Conservation (phyloP, 1,140 invertebrate species). For the Battus philenor region DNA sequence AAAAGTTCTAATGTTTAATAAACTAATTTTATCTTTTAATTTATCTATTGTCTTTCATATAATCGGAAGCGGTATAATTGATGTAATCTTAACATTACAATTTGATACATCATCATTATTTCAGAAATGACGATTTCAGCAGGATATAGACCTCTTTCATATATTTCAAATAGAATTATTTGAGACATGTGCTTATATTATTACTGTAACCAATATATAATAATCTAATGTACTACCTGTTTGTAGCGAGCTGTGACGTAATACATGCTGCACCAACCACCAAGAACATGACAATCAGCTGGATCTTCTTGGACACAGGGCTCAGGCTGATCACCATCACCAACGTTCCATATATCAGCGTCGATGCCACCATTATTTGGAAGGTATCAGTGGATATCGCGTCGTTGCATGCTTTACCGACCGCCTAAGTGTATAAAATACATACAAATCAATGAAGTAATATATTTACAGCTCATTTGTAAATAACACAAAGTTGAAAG, state of each 20-base stretch:
- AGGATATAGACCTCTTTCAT: neutral
- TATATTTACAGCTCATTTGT: too few relatives aligned
- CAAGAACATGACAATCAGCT: conserved; percentile 40
- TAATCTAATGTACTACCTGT: conserved; percentile 29
- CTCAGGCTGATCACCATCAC: conserved; percentile 39
- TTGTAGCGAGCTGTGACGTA: conserved; percentile 32
- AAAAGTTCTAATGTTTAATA: too few relatives aligned
- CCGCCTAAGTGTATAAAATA: too few relatives aligned
- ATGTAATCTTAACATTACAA: too few relatives aligned
- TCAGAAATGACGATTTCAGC: neutral
- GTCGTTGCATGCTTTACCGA: conserved; percentile 28
- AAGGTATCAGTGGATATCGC: conserved; percentile 43
- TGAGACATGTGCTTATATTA: neutral
- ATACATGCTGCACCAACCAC: conserved; percentile 38
- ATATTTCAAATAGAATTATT: too few relatives aligned
- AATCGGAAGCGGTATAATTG: too few relatives aligned
- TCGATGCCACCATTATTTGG: conserved; percentile 44
- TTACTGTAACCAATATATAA: neutral
- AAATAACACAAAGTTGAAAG: too few relatives aligned
- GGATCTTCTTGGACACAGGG: conserved; percentile 42
- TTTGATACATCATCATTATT: too few relatives aligned
- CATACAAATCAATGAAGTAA: too few relatives aligned
- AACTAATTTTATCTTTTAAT: too few relatives aligned
- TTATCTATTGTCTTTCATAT: too few relatives aligned
- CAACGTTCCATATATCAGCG: conserved; percentile 35